These are phyloP conservation scores for Lithobates pipiens DNA, from an alignment of 2,797 vertebrate species.

Conservation along the genomic window DNA sequence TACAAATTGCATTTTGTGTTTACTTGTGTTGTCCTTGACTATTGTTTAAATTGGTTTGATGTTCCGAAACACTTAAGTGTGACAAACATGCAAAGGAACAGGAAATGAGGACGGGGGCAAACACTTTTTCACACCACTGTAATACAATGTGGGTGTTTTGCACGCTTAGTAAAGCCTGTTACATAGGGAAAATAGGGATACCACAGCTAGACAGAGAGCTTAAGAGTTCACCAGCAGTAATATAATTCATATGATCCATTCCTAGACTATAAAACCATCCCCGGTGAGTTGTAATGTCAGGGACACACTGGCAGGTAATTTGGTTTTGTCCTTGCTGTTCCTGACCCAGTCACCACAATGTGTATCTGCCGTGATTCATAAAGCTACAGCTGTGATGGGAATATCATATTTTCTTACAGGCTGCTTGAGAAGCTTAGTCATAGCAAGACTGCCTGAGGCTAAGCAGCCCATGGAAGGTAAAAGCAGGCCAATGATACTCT, in stretches of 20 bases:
- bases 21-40: too few relatives aligned
- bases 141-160: not conserved
- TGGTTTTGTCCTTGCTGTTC: slow-evolving; percentile 3
- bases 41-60: too few relatives aligned
- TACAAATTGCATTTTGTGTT: too few relatives aligned
- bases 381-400: slow-evolving; percentile 7
- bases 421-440: not conserved
- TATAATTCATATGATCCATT: not conserved
- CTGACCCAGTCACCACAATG: not conserved
- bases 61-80: too few relatives aligned
- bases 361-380: slow-evolving; percentile 3
- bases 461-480: not conserved
- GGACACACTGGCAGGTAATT: slow-evolving; percentile 9
- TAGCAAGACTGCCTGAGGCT: not conserved
- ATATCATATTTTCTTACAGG: slow-evolving; percentile 2
- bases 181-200: not conserved
- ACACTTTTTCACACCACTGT: too few relatives aligned
- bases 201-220: not conserved
- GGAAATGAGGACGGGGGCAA: too few relatives aligned
- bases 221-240: not conserved
- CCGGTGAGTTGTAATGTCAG: not conserved
- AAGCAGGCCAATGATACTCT: not conserved
- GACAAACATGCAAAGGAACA: too few relatives aligned
- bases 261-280: not conserved
- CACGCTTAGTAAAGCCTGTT: not conserved